These are phyloP conservation scores for Pipra filicauda DNA, from an alignment of 2,113 vertebrate genomes.

Conservation along the genomic window DNA sequence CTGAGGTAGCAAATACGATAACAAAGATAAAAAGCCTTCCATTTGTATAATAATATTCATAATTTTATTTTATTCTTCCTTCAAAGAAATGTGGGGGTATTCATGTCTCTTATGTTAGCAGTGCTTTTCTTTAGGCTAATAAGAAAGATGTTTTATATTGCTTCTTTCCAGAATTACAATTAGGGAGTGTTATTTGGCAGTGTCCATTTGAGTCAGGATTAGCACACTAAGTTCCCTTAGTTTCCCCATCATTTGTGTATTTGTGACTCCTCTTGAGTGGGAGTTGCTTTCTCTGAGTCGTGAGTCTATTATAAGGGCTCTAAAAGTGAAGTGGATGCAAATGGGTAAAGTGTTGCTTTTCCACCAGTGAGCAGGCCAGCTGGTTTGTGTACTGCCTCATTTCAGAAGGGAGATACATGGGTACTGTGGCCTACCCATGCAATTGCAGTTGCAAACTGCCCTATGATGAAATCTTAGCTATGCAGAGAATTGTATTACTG, in stretches of 20 bases:
- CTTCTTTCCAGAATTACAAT: neutral
- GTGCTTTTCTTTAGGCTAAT: neutral
- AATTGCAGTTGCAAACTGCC: neutral
- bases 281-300: neutral
- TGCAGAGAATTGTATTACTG: neutral
- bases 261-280: neutral
- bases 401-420: accelerated
- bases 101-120: neutral
- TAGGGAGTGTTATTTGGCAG: neutral
- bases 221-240: neutral
- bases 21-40: neutral
- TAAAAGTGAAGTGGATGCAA: neutral
- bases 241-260: accelerated
- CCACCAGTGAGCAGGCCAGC: accelerated
- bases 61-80: neutral
- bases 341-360: neutral
- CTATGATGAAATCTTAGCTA: neutral
- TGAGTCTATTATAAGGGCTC: neutral
- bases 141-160: neutral
- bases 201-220: neutral
- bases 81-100: neutral
- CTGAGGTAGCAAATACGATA: neutral
- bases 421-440: accelerated
- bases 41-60: neutral
- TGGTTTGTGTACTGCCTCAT: accelerated